Percentiles rank a stretch among this genome's conserved stretches.
Conservation (phyloP, 2,888 invertebrate species). For the Phyllotreta cruciferae region DNA sequence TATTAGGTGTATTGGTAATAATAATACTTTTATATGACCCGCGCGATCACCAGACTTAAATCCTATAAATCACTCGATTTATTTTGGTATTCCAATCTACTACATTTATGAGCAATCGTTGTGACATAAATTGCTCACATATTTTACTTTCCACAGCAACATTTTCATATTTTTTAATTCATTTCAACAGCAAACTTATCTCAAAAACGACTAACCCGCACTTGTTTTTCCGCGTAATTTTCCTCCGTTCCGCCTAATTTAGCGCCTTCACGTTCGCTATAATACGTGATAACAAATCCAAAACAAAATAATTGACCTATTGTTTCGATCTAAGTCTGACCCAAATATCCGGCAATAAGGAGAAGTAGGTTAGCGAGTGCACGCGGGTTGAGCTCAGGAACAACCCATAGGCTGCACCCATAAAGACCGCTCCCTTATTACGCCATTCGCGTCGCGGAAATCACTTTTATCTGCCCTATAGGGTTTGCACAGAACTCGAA, state of each 20-base stretch:
- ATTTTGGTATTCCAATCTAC: no score
- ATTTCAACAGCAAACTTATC: neutral
- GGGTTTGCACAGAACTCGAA: no score
- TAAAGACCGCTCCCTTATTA: slow-evolving; percentile 12
- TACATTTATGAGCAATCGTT: no score
- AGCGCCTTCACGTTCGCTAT: slow-evolving; percentile 1
- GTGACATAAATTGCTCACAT: no score
- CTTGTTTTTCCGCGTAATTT: slow-evolving; percentile 40
- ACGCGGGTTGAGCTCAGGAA: slow-evolving; percentile 9
- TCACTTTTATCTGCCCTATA: neutral
- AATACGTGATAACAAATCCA: neutral
- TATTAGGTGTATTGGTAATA: no score
- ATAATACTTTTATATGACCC: no score
- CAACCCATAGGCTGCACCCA: slow-evolving; percentile 11
- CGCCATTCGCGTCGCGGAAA: slow-evolving; percentile 7
- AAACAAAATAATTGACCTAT: slow-evolving; percentile 19
- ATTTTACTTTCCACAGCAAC: no score
- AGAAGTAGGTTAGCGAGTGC: slow-evolving; percentile 16
- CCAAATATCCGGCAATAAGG: neutral
- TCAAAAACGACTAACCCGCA: slow-evolving; percentile 12
- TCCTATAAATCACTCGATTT: no score
- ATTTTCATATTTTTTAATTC: no score
- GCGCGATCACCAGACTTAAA: no score
- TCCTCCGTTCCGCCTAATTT: neutral
- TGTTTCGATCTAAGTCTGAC: slow-evolving; percentile 12